Conservation (phyloP, 2,113 vertebrate species). For the Prunella himalayana region DNA sequence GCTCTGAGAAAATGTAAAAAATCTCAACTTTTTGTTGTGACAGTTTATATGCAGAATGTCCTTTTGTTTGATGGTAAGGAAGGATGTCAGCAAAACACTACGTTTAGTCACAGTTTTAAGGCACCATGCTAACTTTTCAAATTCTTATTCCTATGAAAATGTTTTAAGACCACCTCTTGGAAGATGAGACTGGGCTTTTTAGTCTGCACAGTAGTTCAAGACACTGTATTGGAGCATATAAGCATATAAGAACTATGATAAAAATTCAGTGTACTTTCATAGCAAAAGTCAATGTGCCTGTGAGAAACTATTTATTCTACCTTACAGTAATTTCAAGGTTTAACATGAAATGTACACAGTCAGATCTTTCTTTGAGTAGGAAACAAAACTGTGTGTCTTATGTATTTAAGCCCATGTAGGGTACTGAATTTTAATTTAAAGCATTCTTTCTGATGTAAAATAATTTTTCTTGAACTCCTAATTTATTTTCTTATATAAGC, state of each 20-base stretch:
- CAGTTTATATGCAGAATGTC: not conserved
- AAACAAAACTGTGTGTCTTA: not conserved
- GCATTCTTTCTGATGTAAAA: not conserved
- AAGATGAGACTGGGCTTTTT: conserved; percentile 26
- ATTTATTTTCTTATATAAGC: not conserved
- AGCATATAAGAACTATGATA: not conserved
- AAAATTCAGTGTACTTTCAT: conserved; percentile 7
- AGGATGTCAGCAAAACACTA: conserved; percentile 6
- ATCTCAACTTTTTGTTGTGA: not conserved
- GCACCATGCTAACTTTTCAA: not conserved
- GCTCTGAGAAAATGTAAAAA: conserved; percentile 4
- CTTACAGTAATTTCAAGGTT: not conserved
- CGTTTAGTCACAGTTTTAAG: not conserved
- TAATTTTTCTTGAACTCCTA: too few relatives aligned
- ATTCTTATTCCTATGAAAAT: conserved; percentile 9
- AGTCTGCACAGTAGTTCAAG: not conserved
- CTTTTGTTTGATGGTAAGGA: conserved; percentile 17
- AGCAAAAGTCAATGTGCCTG: not conserved
- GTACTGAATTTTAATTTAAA: not conserved
- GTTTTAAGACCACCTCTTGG: not conserved
- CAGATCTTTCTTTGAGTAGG: not conserved
- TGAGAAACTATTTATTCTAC: not conserved
- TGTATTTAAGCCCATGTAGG: not conserved
- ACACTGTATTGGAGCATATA: conserved; percentile 19
- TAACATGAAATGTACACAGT: not conserved